Percentiles rank a stretch among this genome's conserved stretches.
Evolutionary conservation across 2,113 vertebrate species (phyloP).

Genomic region (Pseudonaja textilis): DNA sequence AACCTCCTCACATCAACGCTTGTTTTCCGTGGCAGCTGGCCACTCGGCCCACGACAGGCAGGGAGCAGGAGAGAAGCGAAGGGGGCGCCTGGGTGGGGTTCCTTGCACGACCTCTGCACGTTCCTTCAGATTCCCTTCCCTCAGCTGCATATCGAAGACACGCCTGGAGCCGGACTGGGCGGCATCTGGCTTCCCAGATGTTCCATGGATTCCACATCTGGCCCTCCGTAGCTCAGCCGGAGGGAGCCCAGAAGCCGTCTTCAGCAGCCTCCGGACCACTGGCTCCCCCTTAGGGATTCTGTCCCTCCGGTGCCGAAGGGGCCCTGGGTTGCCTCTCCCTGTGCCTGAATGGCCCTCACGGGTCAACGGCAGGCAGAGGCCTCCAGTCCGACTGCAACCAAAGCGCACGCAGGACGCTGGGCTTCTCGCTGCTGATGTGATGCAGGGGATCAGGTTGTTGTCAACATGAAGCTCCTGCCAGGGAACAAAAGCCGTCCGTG

Average conservation of each 20-base stretch:
- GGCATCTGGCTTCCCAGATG: background rate
- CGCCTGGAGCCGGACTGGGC: background rate
- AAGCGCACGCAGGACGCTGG: background rate
- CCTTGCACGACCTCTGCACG: background rate
- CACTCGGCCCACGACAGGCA: background rate
- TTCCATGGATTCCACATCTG: background rate
- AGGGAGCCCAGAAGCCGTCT: background rate
- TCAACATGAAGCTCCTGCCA: background rate
- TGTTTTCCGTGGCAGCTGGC: background rate
- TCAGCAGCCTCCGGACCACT: background rate
- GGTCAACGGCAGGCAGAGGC: background rate
- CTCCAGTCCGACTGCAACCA: background rate
- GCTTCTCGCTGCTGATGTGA: too few species aligned
- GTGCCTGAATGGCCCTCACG: too few species aligned
- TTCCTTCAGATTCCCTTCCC: background rate
- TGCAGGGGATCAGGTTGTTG: background rate
- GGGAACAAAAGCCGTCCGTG: background rate
- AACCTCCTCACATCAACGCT: background rate
- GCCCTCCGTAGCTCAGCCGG: background rate
- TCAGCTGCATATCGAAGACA: background rate
- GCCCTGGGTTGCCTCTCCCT: background rate
- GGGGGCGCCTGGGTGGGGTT: accelerated
- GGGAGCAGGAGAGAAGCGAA: background rate
- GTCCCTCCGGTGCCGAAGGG: background rate
- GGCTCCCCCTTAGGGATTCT: background rate